These are phyloP conservation scores for Anoncus sp. DNA, from an alignment of 2,888 invertebrate genomes.

Conservation along the genomic window DNA sequence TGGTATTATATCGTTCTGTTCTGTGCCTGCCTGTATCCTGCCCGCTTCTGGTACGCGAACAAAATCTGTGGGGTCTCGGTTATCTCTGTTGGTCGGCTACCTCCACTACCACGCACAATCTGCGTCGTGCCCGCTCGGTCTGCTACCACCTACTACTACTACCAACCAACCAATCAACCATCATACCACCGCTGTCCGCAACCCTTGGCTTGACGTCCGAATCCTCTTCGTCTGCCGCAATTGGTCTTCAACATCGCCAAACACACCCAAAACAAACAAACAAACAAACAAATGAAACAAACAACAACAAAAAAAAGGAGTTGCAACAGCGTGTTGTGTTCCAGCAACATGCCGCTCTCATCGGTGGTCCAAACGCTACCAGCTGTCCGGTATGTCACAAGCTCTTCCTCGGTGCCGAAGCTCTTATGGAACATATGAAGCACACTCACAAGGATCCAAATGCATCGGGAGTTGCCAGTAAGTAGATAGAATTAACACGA, in stretches of 20 bases:
- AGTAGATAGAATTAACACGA: conserved; percentile 83
- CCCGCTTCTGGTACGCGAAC: conserved; percentile 79
- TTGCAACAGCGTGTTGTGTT: conserved; percentile 97
- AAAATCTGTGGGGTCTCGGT: conserved; percentile 75
- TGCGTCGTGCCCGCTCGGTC: conserved; percentile 62
- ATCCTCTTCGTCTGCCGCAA: conserved; percentile 65
- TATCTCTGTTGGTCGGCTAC: conserved; percentile 79
- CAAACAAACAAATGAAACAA: conserved; percentile 24
- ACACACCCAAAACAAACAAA: conserved; percentile 45
- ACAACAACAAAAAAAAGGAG: conserved; percentile 84
- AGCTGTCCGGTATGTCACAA: conserved; percentile 98
- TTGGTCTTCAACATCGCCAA: conserved; percentile 65
- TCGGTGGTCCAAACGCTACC: conserved; percentile 95
- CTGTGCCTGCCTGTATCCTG: conserved; percentile 79
- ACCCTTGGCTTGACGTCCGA: conserved; percentile 75
- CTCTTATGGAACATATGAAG: conserved; percentile 98
- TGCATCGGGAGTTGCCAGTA: conserved; percentile 95
- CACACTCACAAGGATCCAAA: conserved; percentile 97
- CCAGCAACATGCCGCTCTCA: conserved; percentile 97
- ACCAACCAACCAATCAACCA: conserved; percentile 35
- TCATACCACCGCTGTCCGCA: conserved; percentile 66
- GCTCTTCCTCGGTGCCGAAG: conserved; percentile 96
- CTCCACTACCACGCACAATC: conserved; percentile 66
- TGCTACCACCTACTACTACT: conserved; percentile 68
- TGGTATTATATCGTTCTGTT: conserved; percentile 79